Evolutionary conservation across 30 jellyfish, hydroid and myxozoan species (phyloP).

Genomic region (Aurelia coerulea): DNA sequence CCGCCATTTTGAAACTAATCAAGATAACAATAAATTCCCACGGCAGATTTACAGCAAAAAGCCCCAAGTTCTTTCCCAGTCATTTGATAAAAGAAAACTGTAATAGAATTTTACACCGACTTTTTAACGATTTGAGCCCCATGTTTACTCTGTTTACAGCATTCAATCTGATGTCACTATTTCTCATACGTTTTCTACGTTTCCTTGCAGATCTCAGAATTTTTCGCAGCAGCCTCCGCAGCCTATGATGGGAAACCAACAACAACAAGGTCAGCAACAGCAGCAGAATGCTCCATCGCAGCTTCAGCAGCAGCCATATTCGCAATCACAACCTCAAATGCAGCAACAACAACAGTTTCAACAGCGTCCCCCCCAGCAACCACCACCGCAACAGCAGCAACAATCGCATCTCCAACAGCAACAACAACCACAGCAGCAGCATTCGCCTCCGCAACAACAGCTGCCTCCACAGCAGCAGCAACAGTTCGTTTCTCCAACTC

Average conservation of each 20-base stretch:
- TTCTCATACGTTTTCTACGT: not conserved
- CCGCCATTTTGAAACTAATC: too few species aligned
- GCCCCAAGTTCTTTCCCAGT: too few species aligned
- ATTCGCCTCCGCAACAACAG: slow-evolving; percentile 22
- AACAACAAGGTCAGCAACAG: slow-evolving; percentile 6
- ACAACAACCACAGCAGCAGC: slow-evolving; percentile 49
- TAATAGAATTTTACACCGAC: too few species aligned
- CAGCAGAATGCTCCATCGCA: slow-evolving; percentile 1
- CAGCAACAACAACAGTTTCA: slow-evolving; percentile 29
- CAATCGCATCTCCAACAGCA: slow-evolving; percentile 37
- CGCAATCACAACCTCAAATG: slow-evolving; percentile 36
- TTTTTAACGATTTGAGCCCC: not conserved
- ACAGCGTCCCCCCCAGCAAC: not conserved
- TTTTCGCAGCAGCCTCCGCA: not conserved
- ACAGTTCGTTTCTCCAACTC: slow-evolving; percentile 7
- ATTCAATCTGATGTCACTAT: not conserved
- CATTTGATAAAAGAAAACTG: too few species aligned
- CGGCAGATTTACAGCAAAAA: too few species aligned
- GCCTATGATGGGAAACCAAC: not conserved
- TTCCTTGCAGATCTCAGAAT: slow-evolving; percentile 2
- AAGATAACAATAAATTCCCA: too few species aligned
- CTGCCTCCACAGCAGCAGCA: slow-evolving; percentile 52
- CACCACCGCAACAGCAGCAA: slow-evolving; percentile 38
- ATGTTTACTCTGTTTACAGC: not conserved
- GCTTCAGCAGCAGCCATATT: slow-evolving; percentile 20